phyloP scores from a whole-genome alignment of 2,797 vertebrate genomes.

The Chelonia mydas region DNA sequence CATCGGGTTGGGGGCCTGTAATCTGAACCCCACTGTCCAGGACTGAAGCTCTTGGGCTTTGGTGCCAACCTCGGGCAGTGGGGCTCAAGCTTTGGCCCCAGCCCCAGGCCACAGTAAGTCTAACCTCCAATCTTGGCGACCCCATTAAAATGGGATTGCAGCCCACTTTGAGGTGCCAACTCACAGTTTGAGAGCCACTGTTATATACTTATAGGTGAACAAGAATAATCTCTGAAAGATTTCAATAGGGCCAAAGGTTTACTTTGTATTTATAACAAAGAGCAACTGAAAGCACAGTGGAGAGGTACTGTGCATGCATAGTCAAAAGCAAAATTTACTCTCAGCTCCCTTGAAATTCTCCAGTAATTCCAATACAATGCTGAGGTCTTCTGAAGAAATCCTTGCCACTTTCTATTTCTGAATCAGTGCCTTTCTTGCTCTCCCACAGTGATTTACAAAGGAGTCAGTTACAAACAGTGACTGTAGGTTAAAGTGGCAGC shows the following conservation, averaged over 20 bases:
- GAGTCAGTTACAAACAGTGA: not conserved
- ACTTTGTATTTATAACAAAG: not conserved
- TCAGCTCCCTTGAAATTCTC: not conserved
- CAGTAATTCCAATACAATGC: not conserved
- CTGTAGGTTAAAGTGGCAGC: not conserved
- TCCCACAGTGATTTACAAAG: not conserved
- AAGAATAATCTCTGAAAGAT: not conserved
- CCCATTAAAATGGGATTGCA: too few relatives aligned
- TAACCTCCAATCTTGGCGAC: too few relatives aligned
- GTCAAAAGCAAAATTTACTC: too few relatives aligned
- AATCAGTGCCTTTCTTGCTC: not conserved
- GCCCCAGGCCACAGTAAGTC: too few relatives aligned
- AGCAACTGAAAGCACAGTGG: not conserved
- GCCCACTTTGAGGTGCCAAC: too few relatives aligned
- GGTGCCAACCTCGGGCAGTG: too few relatives aligned
- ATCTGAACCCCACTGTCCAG: too few relatives aligned
- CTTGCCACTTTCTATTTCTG: not conserved
- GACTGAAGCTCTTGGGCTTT: too few relatives aligned
- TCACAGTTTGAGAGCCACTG: too few relatives aligned
- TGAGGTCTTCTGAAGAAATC: not conserved
- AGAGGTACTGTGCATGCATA: not conserved
- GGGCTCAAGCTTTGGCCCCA: too few relatives aligned
- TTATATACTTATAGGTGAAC: not conserved
- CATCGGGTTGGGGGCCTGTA: too few relatives aligned
- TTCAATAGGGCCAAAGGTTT: not conserved